Conservation (phyloP, 2,113 vertebrate genomes). For the Ariopsis seemanni region DNA sequence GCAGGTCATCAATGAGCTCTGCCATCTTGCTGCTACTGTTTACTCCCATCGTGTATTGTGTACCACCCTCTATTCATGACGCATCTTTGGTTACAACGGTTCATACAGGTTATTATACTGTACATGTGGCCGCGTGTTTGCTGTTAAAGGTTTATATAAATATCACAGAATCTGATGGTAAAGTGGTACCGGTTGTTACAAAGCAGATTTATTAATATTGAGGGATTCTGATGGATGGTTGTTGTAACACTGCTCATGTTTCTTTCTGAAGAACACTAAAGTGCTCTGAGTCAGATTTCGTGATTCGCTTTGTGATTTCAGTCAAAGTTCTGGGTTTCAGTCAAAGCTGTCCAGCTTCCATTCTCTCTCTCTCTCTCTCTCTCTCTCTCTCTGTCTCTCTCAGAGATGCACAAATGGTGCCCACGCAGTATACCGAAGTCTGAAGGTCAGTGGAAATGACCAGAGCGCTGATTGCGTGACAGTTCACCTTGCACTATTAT, state of each 20-base stretch:
- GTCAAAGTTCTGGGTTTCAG: neutral
- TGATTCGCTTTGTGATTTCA: neutral
- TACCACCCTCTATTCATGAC: no score
- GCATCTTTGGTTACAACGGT: no score
- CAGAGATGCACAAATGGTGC: neutral
- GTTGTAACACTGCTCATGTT: neutral
- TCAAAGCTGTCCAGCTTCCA: neutral
- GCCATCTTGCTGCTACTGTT: no score
- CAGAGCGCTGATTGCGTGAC: slow-evolving; percentile 7
- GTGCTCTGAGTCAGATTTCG: neutral
- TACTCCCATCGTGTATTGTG: no score
- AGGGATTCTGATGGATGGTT: no score
- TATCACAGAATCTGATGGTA: no score
- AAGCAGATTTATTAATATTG: no score
- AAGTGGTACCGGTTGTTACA: no score
- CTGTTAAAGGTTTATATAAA: no score
- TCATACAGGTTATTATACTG: no score
- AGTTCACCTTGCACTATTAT: slow-evolving; percentile 9
- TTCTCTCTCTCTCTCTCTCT: neutral
- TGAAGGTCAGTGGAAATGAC: slow-evolving; percentile 48
- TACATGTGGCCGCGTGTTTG: no score
- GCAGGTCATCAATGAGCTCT: no score
- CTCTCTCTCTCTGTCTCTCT: neutral
- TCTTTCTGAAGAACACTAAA: neutral
- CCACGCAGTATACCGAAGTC: slow-evolving; percentile 30